Percentiles rank a stretch among this genome's conserved stretches.
These are phyloP conservation scores for Himantopus leucocephalus DNA, from an alignment of 2,113 vertebrate genomes.

Conservation along the genomic window DNA sequence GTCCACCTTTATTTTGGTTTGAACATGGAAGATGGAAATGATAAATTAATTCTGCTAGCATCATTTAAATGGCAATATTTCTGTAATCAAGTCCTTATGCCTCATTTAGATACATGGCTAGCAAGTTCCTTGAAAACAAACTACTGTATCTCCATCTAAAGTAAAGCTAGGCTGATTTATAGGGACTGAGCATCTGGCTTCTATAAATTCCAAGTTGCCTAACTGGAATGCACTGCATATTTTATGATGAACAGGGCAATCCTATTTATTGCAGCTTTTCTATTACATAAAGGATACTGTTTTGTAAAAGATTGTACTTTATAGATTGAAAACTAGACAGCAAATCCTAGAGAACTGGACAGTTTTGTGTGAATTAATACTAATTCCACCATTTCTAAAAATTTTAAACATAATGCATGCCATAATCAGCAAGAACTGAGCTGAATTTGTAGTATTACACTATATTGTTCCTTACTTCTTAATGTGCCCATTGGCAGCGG, in stretches of 20 bases:
- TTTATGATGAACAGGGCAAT: neutral
- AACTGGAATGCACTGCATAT: neutral
- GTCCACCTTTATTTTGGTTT: neutral
- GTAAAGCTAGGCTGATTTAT: neutral
- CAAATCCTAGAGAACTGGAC: neutral
- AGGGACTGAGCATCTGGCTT: neutral
- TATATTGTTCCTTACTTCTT: neutral
- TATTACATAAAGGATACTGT: neutral
- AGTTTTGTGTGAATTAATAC: neutral
- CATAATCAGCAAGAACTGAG: neutral
- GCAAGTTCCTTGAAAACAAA: neutral
- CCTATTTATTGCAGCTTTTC: neutral
- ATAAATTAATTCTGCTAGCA: neutral
- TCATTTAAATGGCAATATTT: neutral
- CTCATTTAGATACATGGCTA: neutral
- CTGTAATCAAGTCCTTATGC: neutral
- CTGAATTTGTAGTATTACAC: neutral
- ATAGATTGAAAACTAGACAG: neutral
- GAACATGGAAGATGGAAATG: neutral
- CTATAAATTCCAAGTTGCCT: neutral
- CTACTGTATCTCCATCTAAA: neutral
- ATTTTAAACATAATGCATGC: neutral
- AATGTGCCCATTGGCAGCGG: neutral
- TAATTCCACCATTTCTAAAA: neutral
- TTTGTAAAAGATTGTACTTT: neutral